These are phyloP conservation scores for Trypoxylus dichotomus DNA, from an alignment of 1,140 invertebrate species.

Conservation along the genomic window DNA sequence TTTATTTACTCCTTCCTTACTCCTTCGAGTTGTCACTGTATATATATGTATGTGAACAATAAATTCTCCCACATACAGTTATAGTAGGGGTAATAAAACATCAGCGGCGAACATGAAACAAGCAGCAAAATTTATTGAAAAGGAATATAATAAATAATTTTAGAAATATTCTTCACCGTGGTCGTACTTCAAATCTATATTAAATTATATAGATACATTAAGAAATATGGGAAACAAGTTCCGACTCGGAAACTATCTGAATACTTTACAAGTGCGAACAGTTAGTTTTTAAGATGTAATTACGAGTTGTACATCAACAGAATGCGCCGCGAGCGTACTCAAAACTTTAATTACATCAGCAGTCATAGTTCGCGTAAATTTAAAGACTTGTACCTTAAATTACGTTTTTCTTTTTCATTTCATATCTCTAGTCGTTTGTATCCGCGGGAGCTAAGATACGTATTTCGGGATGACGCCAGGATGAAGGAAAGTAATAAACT, in stretches of 20 bases:
- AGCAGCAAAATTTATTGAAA: slow-evolving; percentile 7
- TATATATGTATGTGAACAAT: not conserved
- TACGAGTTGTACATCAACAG: not conserved
- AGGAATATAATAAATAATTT: slow-evolving; percentile 5
- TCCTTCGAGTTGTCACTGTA: not conserved
- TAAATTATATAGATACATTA: not conserved
- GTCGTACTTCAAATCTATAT: not conserved
- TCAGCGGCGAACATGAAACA: not conserved
- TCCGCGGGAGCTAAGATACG: not conserved
- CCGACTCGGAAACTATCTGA: not conserved
- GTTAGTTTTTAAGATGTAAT: not conserved
- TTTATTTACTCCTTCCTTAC: not conserved
- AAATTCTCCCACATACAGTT: not conserved
- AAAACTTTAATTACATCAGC: not conserved
- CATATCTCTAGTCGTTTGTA: not conserved
- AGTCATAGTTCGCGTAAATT: not conserved
- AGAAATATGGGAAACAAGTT: not conserved
- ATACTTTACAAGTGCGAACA: not conserved
- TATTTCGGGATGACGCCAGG: not conserved
- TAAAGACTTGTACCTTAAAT: not conserved
- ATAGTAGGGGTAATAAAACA: not conserved
- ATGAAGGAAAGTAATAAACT: not conserved
- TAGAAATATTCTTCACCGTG: not conserved
- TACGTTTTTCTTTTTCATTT: not conserved
- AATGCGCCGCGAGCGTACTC: not conserved